Conservation (phyloP, 2,888 invertebrate genomes). For the Taphrorychus bicolor region DNA sequence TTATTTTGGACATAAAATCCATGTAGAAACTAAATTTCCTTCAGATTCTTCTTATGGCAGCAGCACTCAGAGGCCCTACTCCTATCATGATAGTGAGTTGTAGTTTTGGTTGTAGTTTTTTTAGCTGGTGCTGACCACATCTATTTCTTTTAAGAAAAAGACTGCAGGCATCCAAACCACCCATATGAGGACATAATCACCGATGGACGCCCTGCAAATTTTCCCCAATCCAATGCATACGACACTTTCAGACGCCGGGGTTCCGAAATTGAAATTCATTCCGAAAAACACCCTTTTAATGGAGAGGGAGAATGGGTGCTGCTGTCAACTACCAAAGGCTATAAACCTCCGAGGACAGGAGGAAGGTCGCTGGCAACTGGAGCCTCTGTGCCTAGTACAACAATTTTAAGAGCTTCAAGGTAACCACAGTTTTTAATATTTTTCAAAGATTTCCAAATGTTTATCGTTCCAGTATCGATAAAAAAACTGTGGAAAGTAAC, state of each 20-base stretch:
- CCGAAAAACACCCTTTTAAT: constrained; percentile 67
- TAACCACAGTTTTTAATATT: constrained; percentile 13
- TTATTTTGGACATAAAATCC: constrained; percentile 51
- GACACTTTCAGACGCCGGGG: constrained; percentile 48
- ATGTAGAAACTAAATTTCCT: constrained; percentile 44
- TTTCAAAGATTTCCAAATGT: background rate
- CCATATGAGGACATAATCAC: constrained; percentile 60
- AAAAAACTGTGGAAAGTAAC: too few relatives aligned
- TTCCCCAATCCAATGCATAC: constrained; percentile 51
- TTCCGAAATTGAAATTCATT: constrained; percentile 56
- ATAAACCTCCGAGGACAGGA: constrained; percentile 62
- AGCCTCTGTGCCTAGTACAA: constrained; percentile 28
- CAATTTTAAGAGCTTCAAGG: constrained; percentile 28
- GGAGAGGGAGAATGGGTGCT: constrained; percentile 82
- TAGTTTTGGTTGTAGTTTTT: background rate
- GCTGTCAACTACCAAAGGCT: constrained; percentile 79
- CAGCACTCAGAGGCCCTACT: constrained; percentile 27
- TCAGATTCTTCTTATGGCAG: constrained; percentile 15
- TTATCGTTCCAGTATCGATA: too few relatives aligned
- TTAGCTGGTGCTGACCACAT: background rate
- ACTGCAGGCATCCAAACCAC: constrained; percentile 42
- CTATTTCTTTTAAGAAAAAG: constrained; percentile 39
- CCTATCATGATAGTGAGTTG: constrained; percentile 30
- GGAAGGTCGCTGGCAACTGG: constrained; percentile 54
- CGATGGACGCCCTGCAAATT: constrained; percentile 64